These are phyloP conservation scores for Galendromus occidentalis DNA, from an alignment of 1,140 invertebrate genomes.

Conservation along the genomic window DNA sequence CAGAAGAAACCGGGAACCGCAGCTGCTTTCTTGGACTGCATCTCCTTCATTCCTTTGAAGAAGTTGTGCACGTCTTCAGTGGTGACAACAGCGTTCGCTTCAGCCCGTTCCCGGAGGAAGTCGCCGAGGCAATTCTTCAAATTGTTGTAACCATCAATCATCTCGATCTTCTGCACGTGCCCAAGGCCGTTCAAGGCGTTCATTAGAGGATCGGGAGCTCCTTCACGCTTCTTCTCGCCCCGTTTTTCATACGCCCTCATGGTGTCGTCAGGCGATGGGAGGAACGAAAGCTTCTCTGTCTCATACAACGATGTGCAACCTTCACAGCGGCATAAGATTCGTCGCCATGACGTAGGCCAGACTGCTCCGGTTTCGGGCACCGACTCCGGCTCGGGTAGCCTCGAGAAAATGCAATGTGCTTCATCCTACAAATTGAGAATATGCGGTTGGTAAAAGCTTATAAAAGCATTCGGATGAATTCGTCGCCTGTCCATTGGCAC, in stretches of 20 bases:
- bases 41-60: background rate
- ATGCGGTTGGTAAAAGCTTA: no score
- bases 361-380: background rate
- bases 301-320: background rate
- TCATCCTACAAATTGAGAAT: background rate
- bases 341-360: background rate
- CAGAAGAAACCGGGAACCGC: no score
- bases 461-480: no score
- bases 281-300: background rate
- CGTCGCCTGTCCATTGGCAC: no score
- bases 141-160: conserved; percentile 6
- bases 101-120: background rate
- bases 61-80: background rate
- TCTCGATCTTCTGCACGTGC: background rate
- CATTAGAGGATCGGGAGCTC: background rate
- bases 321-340: background rate
- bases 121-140: background rate
- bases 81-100: background rate
- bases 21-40: no score
- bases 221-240: background rate
- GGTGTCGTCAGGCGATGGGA: background rate
- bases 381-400: background rate
- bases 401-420: background rate
- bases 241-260: background rate
- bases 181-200: background rate